Evolutionary conservation across 2,888 invertebrate genomes (phyloP).

Genomic region (Aquatica leii): DNA sequence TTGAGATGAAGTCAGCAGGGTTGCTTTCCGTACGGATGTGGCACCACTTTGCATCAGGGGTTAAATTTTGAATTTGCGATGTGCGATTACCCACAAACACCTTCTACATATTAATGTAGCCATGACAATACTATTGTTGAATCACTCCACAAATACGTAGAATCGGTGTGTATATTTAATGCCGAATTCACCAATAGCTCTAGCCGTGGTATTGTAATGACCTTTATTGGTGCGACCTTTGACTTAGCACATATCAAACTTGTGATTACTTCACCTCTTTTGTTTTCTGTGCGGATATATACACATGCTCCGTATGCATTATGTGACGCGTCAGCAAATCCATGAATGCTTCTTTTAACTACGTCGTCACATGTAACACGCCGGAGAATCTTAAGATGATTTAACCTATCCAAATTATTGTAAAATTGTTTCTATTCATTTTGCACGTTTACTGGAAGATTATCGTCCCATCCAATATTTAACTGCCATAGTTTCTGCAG

Average conservation of each 20-base stretch:
- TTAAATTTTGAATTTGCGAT: not conserved
- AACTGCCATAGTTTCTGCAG: not conserved
- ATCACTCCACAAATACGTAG: too few species aligned
- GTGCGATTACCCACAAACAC: not conserved
- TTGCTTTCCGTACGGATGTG: not conserved
- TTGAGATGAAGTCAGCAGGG: not conserved
- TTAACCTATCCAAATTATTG: not conserved
- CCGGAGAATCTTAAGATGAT: not conserved
- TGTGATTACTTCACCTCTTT: not conserved
- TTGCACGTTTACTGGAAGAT: not conserved
- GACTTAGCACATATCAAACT: not conserved
- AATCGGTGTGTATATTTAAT: not conserved
- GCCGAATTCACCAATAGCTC: not conserved
- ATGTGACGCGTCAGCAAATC: not conserved
- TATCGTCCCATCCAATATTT: not conserved
- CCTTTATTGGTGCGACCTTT: not conserved
- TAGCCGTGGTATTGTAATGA: not conserved
- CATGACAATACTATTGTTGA: not conserved
- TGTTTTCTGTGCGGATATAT: not conserved
- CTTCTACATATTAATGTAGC: not conserved
- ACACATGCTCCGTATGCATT: not conserved
- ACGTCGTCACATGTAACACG: constrained; percentile 2
- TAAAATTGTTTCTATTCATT: not conserved
- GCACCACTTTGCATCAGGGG: not conserved
- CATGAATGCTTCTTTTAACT: not conserved